These are phyloP conservation scores for Sitophilus oryzae DNA, from an alignment of 1,140 invertebrate species.

Conservation along the genomic window DNA sequence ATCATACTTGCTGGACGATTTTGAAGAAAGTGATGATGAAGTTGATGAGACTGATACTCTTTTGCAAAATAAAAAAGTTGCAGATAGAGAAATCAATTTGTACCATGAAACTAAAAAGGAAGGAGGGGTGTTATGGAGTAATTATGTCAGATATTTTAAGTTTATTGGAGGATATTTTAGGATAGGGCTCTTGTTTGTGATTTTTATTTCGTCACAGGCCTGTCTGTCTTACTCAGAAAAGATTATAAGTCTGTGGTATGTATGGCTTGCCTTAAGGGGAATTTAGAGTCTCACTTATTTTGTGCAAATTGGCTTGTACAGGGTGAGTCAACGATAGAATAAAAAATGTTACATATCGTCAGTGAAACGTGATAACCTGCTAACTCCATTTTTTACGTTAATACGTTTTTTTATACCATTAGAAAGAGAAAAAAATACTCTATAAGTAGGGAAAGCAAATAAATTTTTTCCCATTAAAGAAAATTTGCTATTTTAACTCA, in stretches of 20 bases:
- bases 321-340: too few species aligned
- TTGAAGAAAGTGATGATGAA: not conserved
- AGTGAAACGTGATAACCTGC: too few species aligned
- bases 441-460: too few species aligned
- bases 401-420: too few species aligned
- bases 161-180: conserved; percentile 21
- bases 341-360: too few species aligned
- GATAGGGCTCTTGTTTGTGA: conserved; percentile 5
- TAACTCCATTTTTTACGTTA: too few species aligned
- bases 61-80: not conserved
- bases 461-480: too few species aligned
- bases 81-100: conserved; percentile 4
- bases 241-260: conserved; percentile 26
- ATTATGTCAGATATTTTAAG: conserved; percentile 25
- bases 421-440: too few species aligned
- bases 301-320: too few species aligned
- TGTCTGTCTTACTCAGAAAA: conserved; percentile 22
- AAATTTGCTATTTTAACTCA: too few species aligned
- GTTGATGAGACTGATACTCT: not conserved
- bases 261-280: too few species aligned
- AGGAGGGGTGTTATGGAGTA: conserved; percentile 24
- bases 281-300: too few species aligned
- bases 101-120: conserved; percentile 25
- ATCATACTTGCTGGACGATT: not conserved
- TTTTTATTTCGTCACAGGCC: conserved; percentile 21